Percentiles rank a stretch among this genome's conserved stretches.
Evolutionary conservation across 2,113 vertebrate genomes (phyloP).

Genomic region (Clarias gariepinus): DNA sequence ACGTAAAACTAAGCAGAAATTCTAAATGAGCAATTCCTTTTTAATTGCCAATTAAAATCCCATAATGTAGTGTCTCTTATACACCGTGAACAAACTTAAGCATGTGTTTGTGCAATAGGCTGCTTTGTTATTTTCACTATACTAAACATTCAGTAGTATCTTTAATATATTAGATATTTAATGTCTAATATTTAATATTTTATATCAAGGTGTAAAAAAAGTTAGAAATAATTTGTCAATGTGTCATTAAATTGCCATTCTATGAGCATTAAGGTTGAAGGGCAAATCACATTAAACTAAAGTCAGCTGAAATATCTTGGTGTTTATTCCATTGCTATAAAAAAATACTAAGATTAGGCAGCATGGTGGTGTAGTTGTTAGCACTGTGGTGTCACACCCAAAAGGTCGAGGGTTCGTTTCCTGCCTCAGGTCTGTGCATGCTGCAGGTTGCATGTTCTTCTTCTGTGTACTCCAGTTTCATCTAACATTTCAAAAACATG

Average conservation of each 20-base stretch:
- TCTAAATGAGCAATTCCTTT: not conserved
- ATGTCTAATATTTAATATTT: not conserved
- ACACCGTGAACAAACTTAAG: not conserved
- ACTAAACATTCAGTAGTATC: not conserved
- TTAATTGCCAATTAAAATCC: not conserved
- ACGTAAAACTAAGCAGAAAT: not conserved
- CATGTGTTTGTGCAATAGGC: not conserved
- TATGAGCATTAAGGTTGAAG: not conserved
- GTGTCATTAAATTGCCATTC: not conserved
- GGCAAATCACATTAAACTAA: not conserved
- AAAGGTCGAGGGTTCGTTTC: too few relatives aligned
- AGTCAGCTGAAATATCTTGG: not conserved
- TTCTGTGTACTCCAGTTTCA: too few relatives aligned
- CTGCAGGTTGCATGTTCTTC: too few relatives aligned
- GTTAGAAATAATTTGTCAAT: not conserved
- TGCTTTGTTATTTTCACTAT: not conserved
- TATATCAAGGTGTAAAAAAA: not conserved
- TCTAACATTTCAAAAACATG: too few relatives aligned
- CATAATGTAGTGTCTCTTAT: not conserved
- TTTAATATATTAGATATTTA: not conserved
- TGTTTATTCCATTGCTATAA: too few relatives aligned
- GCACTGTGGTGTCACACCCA: too few relatives aligned
- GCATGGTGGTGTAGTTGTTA: too few relatives aligned
- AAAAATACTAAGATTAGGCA: too few relatives aligned
- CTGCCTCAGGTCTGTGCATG: too few relatives aligned